Conservation (phyloP, 2,113 vertebrate genomes). For the Alectura lathami region DNA sequence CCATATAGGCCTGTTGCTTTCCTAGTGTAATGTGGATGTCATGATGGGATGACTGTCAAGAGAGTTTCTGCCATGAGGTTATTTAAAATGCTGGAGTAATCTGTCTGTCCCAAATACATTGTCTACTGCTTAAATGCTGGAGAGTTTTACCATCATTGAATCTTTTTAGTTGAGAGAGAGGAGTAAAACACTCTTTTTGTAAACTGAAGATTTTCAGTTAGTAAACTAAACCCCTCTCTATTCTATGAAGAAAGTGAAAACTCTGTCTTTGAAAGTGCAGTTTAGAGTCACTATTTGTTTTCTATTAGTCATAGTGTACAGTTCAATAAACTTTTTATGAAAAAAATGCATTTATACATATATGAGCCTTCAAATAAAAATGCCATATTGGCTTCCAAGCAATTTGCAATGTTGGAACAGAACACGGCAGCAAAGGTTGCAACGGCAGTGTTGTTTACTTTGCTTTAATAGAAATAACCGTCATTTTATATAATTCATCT, state of each 20-base stretch:
- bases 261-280: not conserved
- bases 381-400: not conserved
- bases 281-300: not conserved
- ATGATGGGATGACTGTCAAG: not conserved
- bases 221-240: not conserved
- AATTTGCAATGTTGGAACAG: not conserved
- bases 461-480: not conserved
- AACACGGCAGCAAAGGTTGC: not conserved
- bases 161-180: not conserved
- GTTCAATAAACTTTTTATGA: conserved; percentile 16
- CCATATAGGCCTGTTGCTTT: not conserved
- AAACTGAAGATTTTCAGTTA: not conserved
- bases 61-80: not conserved
- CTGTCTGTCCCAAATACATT: not conserved
- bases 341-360: conserved; percentile 37
- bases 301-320: not conserved
- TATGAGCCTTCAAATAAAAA: not conserved
- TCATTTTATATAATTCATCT: not conserved
- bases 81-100: not conserved
- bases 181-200: not conserved
- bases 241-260: not conserved
- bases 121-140: not conserved
- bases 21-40: no score
- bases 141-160: not conserved
- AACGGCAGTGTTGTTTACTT: not conserved